A percentile compares a stretch with the other conserved stretches of the same genome.
Evolutionary conservation across 2,113 vertebrate species (phyloP).

Genomic region (Ornithorhynchus anatinus): DNA sequence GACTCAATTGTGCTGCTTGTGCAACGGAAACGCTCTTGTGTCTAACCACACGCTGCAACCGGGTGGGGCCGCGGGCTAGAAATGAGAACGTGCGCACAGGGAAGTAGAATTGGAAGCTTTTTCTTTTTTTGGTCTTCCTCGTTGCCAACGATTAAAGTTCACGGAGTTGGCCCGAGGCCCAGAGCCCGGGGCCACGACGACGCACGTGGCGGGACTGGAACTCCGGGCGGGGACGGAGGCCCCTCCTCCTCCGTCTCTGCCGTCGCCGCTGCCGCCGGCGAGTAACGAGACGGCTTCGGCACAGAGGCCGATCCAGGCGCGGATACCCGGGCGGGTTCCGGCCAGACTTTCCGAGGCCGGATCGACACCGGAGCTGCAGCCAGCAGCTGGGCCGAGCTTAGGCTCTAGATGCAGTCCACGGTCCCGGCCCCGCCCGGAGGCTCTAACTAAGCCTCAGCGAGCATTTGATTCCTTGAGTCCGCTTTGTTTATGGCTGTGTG

Average conservation of each 20-base stretch:
- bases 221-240: conserved; percentile 13
- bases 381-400: conserved; percentile 20
- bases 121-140: conserved; percentile 5
- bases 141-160: conserved; percentile 25
- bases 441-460: conserved; percentile 23
- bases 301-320: conserved; percentile 31
- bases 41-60: conserved; percentile 28
- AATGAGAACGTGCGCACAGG: conserved; percentile 12
- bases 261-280: not conserved
- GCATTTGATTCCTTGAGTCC: conserved; percentile 25
- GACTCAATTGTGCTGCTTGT: conserved; percentile 7
- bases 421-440: not conserved
- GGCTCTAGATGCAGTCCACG: conserved; percentile 28
- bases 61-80: conserved; percentile 8
- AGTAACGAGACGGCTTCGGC: no score
- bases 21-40: conserved; percentile 5
- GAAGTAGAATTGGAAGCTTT: conserved; percentile 17
- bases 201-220: conserved; percentile 7
- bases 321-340: conserved; percentile 29
- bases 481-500: conserved; percentile 32
- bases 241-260: conserved; percentile 7
- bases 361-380: conserved; percentile 42
- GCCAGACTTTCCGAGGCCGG: conserved; percentile 38
- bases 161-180: not conserved
- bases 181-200: not conserved